Evolutionary conservation across 2,797 vertebrate species (phyloP), one percentile per base, ranked within the genome.

Genomic region (Propithecus perrieri): DNA sequence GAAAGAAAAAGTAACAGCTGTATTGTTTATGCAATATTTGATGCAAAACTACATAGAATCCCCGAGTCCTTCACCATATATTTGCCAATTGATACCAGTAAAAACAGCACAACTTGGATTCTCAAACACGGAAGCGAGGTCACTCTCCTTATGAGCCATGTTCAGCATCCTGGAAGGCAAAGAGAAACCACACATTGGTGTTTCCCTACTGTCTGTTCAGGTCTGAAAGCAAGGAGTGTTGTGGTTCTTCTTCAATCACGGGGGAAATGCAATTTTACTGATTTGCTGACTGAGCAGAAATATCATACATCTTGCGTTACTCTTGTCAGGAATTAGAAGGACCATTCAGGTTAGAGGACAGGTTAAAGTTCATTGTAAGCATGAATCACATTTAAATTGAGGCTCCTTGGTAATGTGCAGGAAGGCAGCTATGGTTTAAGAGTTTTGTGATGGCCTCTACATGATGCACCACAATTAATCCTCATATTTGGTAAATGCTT

Each of bases 1-100:
- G 59, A 65, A 97, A 97, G 81, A 95, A 67, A 61, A 84, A 84
- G n/a, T n/a, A 95, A 75, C 46, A 97, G 63, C 85, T 92, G 38
- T 81, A 71, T 79, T 57, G 94, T 94, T 94, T 91, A 83, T 80
- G 30, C 26, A 85, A 67, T 74, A 71, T 71, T 43, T 89, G 67
- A 93, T 75, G 20, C 69, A 96, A 93, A 96, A 78, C 71, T 93
- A 80, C 75, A 91, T 15, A 53, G 65, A 85, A 83, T 78, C 48
- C 18, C 59, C 22, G 76, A 33, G 18, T 86, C 63, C 69, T 76
- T 94, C 14, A 28, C 63, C 38, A 15, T 69, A 57, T 87, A 22
- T 94, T 80, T 81, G 46, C 48, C 57, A 85, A 83, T n/a, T 91
- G 85, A 13, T 76, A 95, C 74, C 43, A 95, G 65, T 69, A 57